phyloP scores from a whole-genome alignment of 2,797 vertebrate species.

The Microchirus variegatus region DNA sequence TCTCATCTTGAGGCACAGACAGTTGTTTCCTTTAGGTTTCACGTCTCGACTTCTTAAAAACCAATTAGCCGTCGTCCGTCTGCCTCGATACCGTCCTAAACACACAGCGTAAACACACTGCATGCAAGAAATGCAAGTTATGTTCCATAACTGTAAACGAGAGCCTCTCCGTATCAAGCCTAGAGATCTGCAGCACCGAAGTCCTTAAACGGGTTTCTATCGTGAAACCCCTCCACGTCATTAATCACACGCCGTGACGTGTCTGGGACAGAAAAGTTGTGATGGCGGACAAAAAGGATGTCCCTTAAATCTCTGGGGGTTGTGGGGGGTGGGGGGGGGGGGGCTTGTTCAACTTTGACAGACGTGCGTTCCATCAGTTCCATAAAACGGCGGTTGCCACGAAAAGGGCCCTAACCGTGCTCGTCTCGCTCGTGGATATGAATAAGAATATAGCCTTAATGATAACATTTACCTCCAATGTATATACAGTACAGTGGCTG shows the following conservation, averaged over 20 bases:
- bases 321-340: no score
- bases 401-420: conserved; percentile 73
- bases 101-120: conserved; percentile 68
- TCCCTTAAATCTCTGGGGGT: conserved; percentile 68
- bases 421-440: conserved; percentile 78
- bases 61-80: conserved; percentile 77
- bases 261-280: conserved; percentile 65
- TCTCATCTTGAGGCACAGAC: conserved; percentile 50
- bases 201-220: conserved; percentile 69
- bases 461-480: conserved; percentile 86
- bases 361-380: conserved; percentile 72
- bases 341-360: conserved; percentile 71
- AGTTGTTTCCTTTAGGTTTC: conserved; percentile 66
- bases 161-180: conserved; percentile 27
- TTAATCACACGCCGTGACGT: conserved; percentile 63
- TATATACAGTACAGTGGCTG: conserved; percentile 84
- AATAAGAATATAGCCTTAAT: conserved; percentile 82
- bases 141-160: conserved; percentile 55
- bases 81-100: conserved; percentile 68
- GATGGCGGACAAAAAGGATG: conserved; percentile 69
- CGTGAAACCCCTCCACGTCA: conserved; percentile 52
- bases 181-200: conserved; percentile 47
- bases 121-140: conserved; percentile 34
- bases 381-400: conserved; percentile 74
- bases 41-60: conserved; percentile 66